Base-by-base conservation (phyloP, 2,797 vertebrate species). In the Calcarius lapponicus region DNA sequence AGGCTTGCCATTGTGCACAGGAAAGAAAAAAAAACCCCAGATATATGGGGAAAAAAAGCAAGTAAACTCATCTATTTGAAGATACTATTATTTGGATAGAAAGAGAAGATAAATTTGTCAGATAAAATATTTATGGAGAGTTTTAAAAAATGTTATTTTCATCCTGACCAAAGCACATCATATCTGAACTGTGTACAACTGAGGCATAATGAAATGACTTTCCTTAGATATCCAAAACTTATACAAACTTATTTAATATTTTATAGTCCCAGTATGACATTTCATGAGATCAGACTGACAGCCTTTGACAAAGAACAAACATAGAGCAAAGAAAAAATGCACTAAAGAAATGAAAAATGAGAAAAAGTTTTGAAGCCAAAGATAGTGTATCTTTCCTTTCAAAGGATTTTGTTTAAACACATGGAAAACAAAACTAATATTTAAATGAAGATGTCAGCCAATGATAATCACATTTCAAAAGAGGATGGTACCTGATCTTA, bases 201-300 rank as follows among this genome's bases (percentile, higher is more conserved):
- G 45, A 76, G 40, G 71, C 26, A 78, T 69, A 90, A 94, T 78
- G 61, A 91, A 96, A 90, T 88, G 16, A 8, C 16, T 86, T 93
- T 86, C 3, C 3, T 91, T 58, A 83, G 40, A 65, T 86, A 94
- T 50, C 75, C 36, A 84, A 94, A 90, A 91, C 47, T 80, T 91
- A 75, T 60, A 88, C 48, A 95, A 95, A 88, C 54, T 70, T 92
- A 80, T 79, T 96, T 66, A 92, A 94, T 96, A 91, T 94, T 93
- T 96, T 86, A 92, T 90, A 79, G 43, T 65, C 43, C 43, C 17
- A 16, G 17, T 69, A 88, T 57, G 65, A 67, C 61, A 79, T 88
- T 94, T 93, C 58, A 53, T 65, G 62, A 90, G 62, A 86, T 84
- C 85, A 94, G 54, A 86, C 61, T 78, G 91, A 71, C 60, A 85